Evolutionary conservation across 2,888 invertebrate species (phyloP).

Genomic region (Mythimna vitellina): DNA sequence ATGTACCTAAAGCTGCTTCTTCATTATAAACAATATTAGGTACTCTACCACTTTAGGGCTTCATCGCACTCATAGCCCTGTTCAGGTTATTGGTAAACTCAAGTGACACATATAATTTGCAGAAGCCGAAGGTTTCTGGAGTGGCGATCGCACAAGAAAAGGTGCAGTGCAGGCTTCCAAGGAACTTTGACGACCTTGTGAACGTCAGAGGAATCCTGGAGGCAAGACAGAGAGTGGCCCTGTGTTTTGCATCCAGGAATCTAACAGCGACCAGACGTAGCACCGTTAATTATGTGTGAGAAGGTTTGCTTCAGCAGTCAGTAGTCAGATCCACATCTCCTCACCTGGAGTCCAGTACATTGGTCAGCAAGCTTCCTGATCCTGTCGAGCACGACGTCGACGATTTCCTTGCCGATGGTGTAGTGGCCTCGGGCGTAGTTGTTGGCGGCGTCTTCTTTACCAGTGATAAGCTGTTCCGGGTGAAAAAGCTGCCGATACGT

Average conservation of each 20-base stretch:
- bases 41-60: neutral
- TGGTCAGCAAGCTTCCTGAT: constrained; percentile 96
- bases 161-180: neutral
- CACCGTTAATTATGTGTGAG: neutral
- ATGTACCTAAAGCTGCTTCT: too few species aligned
- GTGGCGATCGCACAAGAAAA: too few species aligned
- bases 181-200: neutral
- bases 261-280: neutral
- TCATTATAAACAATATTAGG: neutral
- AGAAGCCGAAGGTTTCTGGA: neutral
- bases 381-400: constrained; percentile 95
- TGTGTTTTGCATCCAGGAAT: neutral
- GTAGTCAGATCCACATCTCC: neutral
- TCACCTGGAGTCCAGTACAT: constrained; percentile 95
- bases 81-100: neutral
- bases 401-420: constrained; percentile 97
- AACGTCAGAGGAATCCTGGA: neutral
- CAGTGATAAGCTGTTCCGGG: constrained; percentile 97
- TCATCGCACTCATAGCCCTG: neutral
- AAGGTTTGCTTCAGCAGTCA: too few species aligned
- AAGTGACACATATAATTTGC: neutral
- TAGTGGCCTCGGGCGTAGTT: constrained; percentile 99
- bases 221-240: neutral
- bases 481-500: constrained; percentile 96
- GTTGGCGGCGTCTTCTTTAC: constrained; percentile 98